Conservation (phyloP, 2,888 invertebrate genomes). For the Diplolepis rosae region DNA sequence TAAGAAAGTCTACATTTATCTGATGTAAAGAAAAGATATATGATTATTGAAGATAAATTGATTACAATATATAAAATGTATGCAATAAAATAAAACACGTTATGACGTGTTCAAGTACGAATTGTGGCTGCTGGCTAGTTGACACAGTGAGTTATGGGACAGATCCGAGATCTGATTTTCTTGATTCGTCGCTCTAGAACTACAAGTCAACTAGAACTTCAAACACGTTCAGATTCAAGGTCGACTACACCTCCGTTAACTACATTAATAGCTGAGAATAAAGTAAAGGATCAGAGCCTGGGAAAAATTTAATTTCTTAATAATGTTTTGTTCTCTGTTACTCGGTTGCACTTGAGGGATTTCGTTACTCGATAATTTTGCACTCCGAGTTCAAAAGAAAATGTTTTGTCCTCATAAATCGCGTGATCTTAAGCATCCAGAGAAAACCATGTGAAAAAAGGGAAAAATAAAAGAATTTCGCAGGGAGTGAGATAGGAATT, state of each 20-base stretch:
- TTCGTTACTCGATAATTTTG: background rate
- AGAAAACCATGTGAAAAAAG: slow-evolving; percentile 38
- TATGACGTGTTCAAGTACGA: slow-evolving; percentile 17
- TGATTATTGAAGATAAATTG: too few species aligned
- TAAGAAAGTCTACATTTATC: background rate
- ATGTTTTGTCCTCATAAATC: background rate
- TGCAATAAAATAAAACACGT: slow-evolving; percentile 11
- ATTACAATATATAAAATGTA: background rate
- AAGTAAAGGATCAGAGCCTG: slow-evolving; percentile 14
- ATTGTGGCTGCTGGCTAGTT: background rate
- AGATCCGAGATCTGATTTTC: slow-evolving; percentile 20
- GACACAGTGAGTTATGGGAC: slow-evolving; percentile 9
- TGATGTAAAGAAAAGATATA: background rate
- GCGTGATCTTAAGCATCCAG: background rate
- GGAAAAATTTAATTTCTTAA: slow-evolving; percentile 6
- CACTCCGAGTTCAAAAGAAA: background rate
- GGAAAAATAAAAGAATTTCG: slow-evolving; percentile 56
- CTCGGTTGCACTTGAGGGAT: slow-evolving; percentile 6
- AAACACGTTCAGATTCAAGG: slow-evolving; percentile 41
- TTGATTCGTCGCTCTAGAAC: slow-evolving; percentile 22
- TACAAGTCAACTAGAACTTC: slow-evolving; percentile 36
- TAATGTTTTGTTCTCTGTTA: background rate
- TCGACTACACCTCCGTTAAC: slow-evolving; percentile 33
- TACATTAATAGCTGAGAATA: slow-evolving; percentile 13
- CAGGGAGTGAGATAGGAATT: background rate